Base-by-base conservation (phyloP, 2,888 invertebrate genomes). In the Eristalis tenax region DNA sequence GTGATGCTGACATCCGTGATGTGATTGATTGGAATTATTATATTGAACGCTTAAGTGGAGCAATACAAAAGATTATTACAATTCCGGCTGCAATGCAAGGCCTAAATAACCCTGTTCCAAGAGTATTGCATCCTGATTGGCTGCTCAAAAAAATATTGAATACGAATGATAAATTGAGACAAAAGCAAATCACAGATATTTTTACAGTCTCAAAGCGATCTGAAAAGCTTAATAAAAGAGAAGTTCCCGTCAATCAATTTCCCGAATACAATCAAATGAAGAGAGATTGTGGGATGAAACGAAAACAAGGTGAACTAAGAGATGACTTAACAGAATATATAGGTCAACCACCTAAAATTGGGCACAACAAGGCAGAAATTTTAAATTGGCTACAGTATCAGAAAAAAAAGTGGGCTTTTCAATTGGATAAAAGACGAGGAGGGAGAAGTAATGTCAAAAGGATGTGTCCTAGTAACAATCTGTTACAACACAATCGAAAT, bases 1-100 rank as follows among this genome's bases (percentile, higher is more conserved):
- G 96, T 65, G 95, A 97, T 90, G 95, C 98, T 76, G 98, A 99
- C 91, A 99, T 99, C 61, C 94, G 99, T 66, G 96, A 98, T 89
- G 96, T 99, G 80, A 94, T 99, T 50, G 99, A 99, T 94, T 99
- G 99, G 99, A 95, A 96, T 81, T 99, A 99, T 92, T 99, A 99
- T 91, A 98, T 99, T 70, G 99, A 99, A 93, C 94, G 99, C 88
- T 94, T 99, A 65, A 98, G 98, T 70, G 98, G 98, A 22, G 95
- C 98, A 28, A 97, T 99, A 90, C 99, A 99, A 94, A 99, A 99
- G 94, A 99, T 99, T 91, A 98, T 99, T 79, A 99, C 99, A 0
- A 99, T 99, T 91, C 99, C 99, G 0, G 99, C 99, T 1, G 99
- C 99, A 0, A 95, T 99, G 94, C 99, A 99, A 94, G 98, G 98